These are phyloP conservation scores for Pholis gunnellus DNA, from an alignment of 2,113 vertebrate species.

Conservation along the genomic window DNA sequence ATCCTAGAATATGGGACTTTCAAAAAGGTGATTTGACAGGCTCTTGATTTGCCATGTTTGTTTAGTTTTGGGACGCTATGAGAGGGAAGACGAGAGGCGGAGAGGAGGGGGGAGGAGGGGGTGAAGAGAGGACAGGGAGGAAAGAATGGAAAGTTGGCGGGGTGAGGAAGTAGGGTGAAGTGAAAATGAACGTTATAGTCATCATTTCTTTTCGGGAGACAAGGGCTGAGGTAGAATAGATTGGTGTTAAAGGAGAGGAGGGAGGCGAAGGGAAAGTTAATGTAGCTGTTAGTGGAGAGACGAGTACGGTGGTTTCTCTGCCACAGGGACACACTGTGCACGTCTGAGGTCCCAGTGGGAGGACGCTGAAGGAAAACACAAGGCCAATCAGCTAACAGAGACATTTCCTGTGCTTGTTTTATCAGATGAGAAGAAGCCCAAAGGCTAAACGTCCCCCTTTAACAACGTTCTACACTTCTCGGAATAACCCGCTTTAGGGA, in stretches of 20 bases:
- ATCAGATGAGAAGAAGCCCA: constrained; percentile 82
- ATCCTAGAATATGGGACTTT: constrained; percentile 60
- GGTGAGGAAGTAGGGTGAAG: constrained; percentile 27
- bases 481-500: constrained; percentile 56
- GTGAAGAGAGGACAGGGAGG: constrained; percentile 40
- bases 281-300: constrained; percentile 31
- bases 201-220: constrained; percentile 40
- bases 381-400: constrained; percentile 79
- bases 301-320: constrained; percentile 51
- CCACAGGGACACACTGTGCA: constrained; percentile 64
- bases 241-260: constrained; percentile 43
- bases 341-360: constrained; percentile 73
- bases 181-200: constrained; percentile 41
- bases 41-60: constrained; percentile 68
- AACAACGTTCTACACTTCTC: constrained; percentile 58
- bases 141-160: constrained; percentile 41
- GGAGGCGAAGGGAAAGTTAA: constrained; percentile 42
- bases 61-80: constrained; percentile 58
- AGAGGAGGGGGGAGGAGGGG: constrained; percentile 22
- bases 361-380: constrained; percentile 67
- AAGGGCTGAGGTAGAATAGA: constrained; percentile 16
- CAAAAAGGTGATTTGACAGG: constrained; percentile 62
- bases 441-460: constrained; percentile 69
- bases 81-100: constrained; percentile 43
- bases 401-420: constrained; percentile 85